Percentiles rank a stretch among this genome's conserved stretches.
Conservation (phyloP, 2,113 vertebrate genomes). For the Piprites chloris region DNA sequence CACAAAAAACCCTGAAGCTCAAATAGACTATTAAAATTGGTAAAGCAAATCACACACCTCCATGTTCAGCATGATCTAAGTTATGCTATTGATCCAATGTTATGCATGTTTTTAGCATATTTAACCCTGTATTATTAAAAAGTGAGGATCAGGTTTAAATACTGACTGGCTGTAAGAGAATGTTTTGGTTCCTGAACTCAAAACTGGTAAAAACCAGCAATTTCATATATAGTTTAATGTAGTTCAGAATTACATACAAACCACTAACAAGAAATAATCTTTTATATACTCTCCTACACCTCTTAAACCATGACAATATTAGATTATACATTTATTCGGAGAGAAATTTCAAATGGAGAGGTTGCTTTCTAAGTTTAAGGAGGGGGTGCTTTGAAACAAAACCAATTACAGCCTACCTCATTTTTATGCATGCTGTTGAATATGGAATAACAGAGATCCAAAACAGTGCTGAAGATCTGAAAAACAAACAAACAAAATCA, state of each 20-base stretch:
- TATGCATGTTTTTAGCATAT: neutral
- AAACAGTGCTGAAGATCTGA: conserved; percentile 58
- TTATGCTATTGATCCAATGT: neutral
- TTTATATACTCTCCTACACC: conserved; percentile 17
- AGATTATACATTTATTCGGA: neutral
- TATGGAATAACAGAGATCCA: conserved; percentile 71
- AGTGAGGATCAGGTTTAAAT: neutral
- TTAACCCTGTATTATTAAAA: neutral
- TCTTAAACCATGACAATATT: neutral
- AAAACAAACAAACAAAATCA: conserved; percentile 4
- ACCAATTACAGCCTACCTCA: conserved; percentile 7
- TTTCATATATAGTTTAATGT: neutral
- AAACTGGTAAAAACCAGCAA: conserved; percentile 50
- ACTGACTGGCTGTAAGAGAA: conserved; percentile 13
- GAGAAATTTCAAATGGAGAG: neutral
- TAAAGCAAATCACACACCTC: neutral
- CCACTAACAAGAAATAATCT: neutral
- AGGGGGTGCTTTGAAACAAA: neutral
- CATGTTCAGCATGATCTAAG: neutral
- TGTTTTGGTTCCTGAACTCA: conserved; percentile 26
- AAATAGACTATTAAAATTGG: neutral
- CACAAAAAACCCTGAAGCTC: neutral
- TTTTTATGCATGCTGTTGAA: conserved; percentile 57
- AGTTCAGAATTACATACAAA: neutral
- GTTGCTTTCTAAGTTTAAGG: neutral